Conservation (phyloP, 2,797 vertebrate genomes). For the Remorina albescens region DNA sequence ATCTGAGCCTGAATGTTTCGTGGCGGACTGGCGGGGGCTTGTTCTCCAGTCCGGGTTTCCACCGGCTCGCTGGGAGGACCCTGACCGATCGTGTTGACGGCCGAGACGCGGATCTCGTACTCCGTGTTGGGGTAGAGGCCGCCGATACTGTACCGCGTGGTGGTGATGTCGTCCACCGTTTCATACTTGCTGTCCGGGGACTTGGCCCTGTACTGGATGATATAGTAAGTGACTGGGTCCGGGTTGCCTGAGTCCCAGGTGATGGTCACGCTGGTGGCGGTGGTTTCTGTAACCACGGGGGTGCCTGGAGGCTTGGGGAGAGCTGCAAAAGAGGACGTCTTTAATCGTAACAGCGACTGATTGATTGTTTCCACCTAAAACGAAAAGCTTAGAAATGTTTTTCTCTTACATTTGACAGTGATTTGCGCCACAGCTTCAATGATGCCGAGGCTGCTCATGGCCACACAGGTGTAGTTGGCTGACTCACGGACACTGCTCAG, state of each 20-base stretch:
- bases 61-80: constrained; percentile 96
- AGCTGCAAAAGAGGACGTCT: constrained; percentile 82
- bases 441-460: constrained; percentile 99
- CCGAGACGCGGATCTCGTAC: constrained; percentile 97
- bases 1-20: constrained; percentile 95
- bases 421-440: constrained; percentile 97
- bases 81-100: constrained; percentile 96
- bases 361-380: neutral
- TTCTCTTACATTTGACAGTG: constrained; percentile 97
- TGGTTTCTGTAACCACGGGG: constrained; percentile 96
- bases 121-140: constrained; percentile 98
- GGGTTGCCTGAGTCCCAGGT: constrained; percentile 99
- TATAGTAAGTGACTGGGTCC: constrained; percentile 95
- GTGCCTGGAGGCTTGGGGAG: constrained; percentile 97
- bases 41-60: constrained; percentile 95
- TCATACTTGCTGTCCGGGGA: constrained; percentile 96
- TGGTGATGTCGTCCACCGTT: constrained; percentile 96
- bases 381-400: neutral
- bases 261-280: constrained; percentile 97
- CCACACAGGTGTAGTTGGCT: constrained; percentile 99
- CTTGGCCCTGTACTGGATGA: constrained; percentile 97
- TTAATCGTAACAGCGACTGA: neutral
- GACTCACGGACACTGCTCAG: constrained; percentile 96
- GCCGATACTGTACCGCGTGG: constrained; percentile 97
- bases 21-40: constrained; percentile 96